Conservation (phyloP, 2,888 invertebrate species). For the Ophion costatus region DNA sequence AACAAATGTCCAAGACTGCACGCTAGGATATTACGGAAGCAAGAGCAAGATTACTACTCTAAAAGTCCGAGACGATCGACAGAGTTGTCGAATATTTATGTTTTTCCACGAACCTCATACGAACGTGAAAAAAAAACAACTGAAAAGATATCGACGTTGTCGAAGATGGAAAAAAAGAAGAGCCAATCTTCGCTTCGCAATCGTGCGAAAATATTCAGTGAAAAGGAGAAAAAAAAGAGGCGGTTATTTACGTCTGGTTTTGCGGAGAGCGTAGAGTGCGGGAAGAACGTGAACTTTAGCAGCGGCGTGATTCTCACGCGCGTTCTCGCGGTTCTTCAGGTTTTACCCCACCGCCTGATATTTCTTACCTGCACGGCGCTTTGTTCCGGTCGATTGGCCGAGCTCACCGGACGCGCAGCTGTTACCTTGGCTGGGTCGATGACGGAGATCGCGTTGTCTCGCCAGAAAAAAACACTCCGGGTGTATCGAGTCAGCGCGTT, state of each 20-base stretch:
- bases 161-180: not conserved
- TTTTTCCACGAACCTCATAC: not conserved
- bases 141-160: not conserved
- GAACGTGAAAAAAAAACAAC: not conserved
- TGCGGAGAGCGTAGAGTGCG: not conserved
- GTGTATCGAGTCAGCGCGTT: not conserved
- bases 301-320: not conserved
- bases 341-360: slow-evolving; percentile 19
- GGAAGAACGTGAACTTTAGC: not conserved
- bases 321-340: slow-evolving; percentile 6
- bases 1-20: not conserved
- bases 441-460: slow-evolving; percentile 31
- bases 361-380: slow-evolving; percentile 34
- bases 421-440: slow-evolving; percentile 54
- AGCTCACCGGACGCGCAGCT: slow-evolving; percentile 51
- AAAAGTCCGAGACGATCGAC: not conserved
- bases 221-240: not conserved
- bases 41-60: not conserved
- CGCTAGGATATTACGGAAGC: not conserved
- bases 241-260: not conserved
- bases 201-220: not conserved
- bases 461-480: slow-evolving; percentile 7
- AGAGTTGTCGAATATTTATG: not conserved
- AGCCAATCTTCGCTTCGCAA: not conserved
- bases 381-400: slow-evolving; percentile 53